Conservation (phyloP, 2,113 vertebrate genomes). For the Paradoxurus hermaphroditus region DNA sequence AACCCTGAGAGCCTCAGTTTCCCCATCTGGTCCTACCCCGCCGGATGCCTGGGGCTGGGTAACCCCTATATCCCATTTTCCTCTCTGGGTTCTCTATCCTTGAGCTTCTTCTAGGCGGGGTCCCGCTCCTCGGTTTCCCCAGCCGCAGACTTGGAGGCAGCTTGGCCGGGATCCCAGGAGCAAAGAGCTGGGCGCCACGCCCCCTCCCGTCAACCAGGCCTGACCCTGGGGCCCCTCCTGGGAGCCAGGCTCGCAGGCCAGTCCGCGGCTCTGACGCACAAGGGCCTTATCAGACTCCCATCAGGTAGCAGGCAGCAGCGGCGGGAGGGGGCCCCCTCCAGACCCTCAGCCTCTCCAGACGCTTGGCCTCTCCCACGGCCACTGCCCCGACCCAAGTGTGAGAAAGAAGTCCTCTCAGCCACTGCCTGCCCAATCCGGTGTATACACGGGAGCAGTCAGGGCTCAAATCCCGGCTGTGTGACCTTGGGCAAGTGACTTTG, state of each 20-base stretch:
- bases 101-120: neutral
- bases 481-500: neutral
- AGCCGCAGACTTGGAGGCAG: neutral
- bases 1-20: neutral
- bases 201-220: neutral
- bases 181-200: neutral
- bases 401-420: neutral
- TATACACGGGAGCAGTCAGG: accelerated
- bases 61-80: neutral
- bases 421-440: neutral
- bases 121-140: neutral
- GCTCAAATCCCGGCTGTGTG: neutral
- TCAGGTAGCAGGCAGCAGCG: constrained; percentile 11
- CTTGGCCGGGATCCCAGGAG: neutral
- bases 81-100: neutral
- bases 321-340: neutral
- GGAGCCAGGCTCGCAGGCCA: neutral
- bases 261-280: constrained; percentile 51
- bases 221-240: neutral
- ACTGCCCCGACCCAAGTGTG: neutral
- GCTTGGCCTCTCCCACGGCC: constrained; percentile 53
- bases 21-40: neutral
- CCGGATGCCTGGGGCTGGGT: neutral
- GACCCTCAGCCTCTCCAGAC: neutral
- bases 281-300: constrained; percentile 60